phyloP scores from a whole-genome alignment of 1,140 invertebrate species.

The Brachionus paranguensis region DNA sequence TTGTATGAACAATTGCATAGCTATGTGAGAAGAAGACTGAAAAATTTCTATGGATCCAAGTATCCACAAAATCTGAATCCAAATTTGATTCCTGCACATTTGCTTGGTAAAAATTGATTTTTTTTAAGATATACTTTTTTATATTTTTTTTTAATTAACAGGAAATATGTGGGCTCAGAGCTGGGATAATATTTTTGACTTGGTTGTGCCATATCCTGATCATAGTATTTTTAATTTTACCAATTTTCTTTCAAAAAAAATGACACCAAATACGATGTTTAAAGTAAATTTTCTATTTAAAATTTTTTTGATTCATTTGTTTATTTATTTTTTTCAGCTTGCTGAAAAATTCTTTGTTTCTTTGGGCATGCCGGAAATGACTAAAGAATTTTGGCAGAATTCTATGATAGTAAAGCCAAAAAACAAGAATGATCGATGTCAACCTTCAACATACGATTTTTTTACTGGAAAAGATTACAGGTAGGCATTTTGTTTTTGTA shows the following conservation, averaged over 20 bases:
- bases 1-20: constrained; percentile 51
- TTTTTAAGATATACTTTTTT: constrained; percentile 78
- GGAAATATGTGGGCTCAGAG: constrained; percentile 83
- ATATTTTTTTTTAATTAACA: constrained; percentile 61
- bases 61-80: constrained; percentile 49
- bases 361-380: constrained; percentile 74
- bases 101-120: constrained; percentile 63
- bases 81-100: constrained; percentile 77
- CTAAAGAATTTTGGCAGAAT: constrained; percentile 59
- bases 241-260: constrained; percentile 65
- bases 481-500: neutral
- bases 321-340: constrained; percentile 64
- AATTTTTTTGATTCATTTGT: neutral
- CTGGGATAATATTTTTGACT: constrained; percentile 76
- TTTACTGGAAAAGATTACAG: constrained; percentile 70
- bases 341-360: constrained; percentile 80
- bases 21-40: constrained; percentile 47
- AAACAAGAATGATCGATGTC: constrained; percentile 66
- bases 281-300: constrained; percentile 45
- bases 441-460: constrained; percentile 85
- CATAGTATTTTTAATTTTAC: constrained; percentile 68
- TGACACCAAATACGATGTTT: constrained; percentile 70
- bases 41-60: constrained; percentile 42
- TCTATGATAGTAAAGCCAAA: constrained; percentile 58
- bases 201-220: constrained; percentile 69